These are phyloP conservation scores for Achatina immaculata DNA, from an alignment of 1,140 invertebrate genomes.

Conservation along the genomic window DNA sequence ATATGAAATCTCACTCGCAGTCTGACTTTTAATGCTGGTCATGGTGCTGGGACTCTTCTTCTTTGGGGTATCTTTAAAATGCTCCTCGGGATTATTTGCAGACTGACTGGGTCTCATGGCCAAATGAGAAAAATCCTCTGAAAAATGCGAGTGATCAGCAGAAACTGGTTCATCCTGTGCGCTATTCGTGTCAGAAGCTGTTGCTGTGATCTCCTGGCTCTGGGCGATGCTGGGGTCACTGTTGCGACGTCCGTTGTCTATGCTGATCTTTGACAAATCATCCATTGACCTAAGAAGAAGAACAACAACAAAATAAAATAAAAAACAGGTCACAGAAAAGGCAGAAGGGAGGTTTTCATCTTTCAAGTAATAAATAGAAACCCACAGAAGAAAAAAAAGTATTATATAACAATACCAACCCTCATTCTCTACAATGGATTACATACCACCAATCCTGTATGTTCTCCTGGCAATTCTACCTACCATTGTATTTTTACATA, in stretches of 20 bases:
- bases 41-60: not conserved
- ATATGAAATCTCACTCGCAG: not conserved
- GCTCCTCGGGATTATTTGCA: not conserved
- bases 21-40: not conserved
- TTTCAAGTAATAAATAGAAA: not conserved
- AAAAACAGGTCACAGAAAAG: not conserved
- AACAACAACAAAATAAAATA: too few relatives aligned
- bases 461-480: too few relatives aligned
- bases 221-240: constrained; percentile 83
- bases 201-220: constrained; percentile 29
- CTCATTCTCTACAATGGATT: too few relatives aligned
- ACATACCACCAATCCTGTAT: too few relatives aligned
- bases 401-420: not conserved
- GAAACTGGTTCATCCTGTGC: constrained; percentile 5
- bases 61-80: not conserved
- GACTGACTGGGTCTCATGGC: not conserved
- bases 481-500: too few relatives aligned
- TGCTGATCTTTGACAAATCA: constrained; percentile 72
- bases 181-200: not conserved
- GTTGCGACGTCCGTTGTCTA: constrained; percentile 76
- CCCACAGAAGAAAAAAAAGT: not conserved
- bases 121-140: not conserved
- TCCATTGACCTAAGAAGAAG: constrained; percentile 30
- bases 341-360: not conserved
- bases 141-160: not conserved